Conservation (phyloP, 1,140 invertebrate species). For the Cydia strobilella region DNA sequence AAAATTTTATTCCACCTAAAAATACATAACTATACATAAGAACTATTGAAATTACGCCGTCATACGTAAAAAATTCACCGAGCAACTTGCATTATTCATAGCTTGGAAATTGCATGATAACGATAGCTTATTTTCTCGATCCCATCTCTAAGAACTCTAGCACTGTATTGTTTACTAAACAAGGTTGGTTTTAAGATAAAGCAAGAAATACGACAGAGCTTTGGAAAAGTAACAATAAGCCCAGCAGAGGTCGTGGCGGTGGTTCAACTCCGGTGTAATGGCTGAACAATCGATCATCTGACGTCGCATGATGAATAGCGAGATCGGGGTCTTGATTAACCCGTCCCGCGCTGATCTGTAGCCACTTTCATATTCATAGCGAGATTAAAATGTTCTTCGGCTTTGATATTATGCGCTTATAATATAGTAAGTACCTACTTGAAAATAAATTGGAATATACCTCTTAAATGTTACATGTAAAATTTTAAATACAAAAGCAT, state of each 20-base stretch:
- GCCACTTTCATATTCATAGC: conserved; percentile 30
- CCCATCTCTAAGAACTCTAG: neutral
- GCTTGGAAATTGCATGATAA: conserved; percentile 27
- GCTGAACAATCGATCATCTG: conserved; percentile 29
- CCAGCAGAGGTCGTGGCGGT: conserved; percentile 8
- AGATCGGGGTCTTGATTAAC: conserved; percentile 28
- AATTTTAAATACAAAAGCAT: no score
- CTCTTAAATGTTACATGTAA: neutral
- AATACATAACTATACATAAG: no score
- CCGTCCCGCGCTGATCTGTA: conserved; percentile 21
- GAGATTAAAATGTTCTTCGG: neutral
- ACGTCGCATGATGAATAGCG: conserved; percentile 31
- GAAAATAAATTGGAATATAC: neutral
- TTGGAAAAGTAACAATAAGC: neutral
- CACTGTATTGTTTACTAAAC: neutral
- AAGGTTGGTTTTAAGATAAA: neutral
- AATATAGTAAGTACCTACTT: no score
- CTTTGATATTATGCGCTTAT: no score
- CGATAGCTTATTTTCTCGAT: neutral
- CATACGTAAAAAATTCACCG: conserved; percentile 18
- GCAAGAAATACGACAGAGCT: neutral
- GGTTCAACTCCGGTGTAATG: conserved; percentile 22
- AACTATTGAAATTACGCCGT: no score
- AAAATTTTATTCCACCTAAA: neutral
- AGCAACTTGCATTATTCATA: conserved; percentile 17